Percentiles rank a stretch among this genome's conserved stretches.
phyloP scores from a whole-genome alignment of 2,888 invertebrate species.

The Emmelina monodactyla region DNA sequence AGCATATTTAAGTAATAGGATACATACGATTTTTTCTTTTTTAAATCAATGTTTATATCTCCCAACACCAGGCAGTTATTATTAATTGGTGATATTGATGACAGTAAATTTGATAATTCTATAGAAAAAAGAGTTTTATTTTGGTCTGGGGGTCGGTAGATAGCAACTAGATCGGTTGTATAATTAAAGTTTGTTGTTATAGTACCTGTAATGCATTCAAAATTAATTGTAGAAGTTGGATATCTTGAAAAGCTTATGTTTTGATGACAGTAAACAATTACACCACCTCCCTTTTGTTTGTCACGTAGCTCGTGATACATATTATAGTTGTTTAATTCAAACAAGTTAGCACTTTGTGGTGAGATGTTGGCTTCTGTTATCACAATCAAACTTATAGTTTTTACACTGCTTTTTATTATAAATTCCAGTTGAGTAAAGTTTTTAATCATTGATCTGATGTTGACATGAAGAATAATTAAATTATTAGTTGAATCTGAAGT shows the following conservation, averaged over 20 bases:
- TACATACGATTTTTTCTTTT: not conserved
- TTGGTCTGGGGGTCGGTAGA: conserved; percentile 11
- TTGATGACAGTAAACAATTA: conserved; percentile 8
- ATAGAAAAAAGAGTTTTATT: conserved; percentile 4
- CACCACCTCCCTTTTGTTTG: conserved; percentile 8
- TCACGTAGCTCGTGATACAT: conserved; percentile 8
- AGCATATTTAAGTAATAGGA: conserved; percentile 5
- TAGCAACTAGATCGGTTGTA: conserved; percentile 6
- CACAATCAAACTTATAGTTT: conserved; percentile 7
- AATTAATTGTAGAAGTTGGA: not conserved
- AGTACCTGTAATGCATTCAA: conserved; percentile 6
- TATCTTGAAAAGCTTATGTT: conserved; percentile 2
- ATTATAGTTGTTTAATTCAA: conserved; percentile 6
- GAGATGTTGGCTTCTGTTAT: conserved; percentile 12
- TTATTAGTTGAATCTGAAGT: not conserved
- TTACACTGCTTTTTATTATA: conserved; percentile 5
- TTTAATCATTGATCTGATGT: conserved; percentile 9
- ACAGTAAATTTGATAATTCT: conserved; percentile 3
- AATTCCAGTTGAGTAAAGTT: conserved; percentile 14
- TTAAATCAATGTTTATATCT: conserved; percentile 10
- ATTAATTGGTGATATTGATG: not conserved
- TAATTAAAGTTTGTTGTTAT: not conserved
- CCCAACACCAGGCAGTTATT: conserved; percentile 5
- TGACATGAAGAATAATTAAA: not conserved
- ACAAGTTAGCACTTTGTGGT: conserved; percentile 3